Conservation (phyloP, 2,113 vertebrate genomes). For the Gambusia holbrooki region DNA sequence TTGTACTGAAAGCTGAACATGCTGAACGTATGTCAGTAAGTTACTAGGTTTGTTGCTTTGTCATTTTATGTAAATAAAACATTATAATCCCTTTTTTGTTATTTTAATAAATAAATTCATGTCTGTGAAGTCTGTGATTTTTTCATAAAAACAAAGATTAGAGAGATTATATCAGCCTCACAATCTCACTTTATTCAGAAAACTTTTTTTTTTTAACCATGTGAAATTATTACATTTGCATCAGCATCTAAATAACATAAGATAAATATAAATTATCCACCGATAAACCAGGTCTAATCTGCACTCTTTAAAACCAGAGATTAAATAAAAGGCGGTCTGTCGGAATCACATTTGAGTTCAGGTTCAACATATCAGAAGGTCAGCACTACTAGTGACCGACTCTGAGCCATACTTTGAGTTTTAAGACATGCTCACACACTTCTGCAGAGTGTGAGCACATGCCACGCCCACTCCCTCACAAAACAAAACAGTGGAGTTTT, state of each 20-base stretch:
- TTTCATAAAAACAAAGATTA: neutral
- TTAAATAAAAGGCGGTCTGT: conserved; percentile 12
- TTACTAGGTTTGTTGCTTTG: conserved; percentile 8
- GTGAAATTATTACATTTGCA: conserved; percentile 21
- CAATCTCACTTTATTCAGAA: conserved; percentile 68
- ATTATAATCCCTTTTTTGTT: conserved; percentile 34
- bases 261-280: conserved; percentile 62
- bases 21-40: neutral
- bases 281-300: conserved; percentile 45
- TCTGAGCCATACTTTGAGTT: conserved; percentile 25
- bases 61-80: conserved; percentile 47
- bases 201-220: conserved; percentile 49
- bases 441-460: conserved; percentile 39
- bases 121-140: neutral
- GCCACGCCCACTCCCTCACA: neutral
- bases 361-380: conserved; percentile 24
- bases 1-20: neutral
- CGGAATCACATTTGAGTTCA: neutral
- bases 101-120: conserved; percentile 71
- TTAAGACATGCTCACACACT: conserved; percentile 12
- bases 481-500: neutral
- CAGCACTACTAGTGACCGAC: conserved; percentile 28
- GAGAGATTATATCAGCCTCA: conserved; percentile 10
- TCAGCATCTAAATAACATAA: conserved; percentile 52
- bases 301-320: neutral